phyloP scores from a whole-genome alignment of 1,140 invertebrate species.

The Aphis gossypii region DNA sequence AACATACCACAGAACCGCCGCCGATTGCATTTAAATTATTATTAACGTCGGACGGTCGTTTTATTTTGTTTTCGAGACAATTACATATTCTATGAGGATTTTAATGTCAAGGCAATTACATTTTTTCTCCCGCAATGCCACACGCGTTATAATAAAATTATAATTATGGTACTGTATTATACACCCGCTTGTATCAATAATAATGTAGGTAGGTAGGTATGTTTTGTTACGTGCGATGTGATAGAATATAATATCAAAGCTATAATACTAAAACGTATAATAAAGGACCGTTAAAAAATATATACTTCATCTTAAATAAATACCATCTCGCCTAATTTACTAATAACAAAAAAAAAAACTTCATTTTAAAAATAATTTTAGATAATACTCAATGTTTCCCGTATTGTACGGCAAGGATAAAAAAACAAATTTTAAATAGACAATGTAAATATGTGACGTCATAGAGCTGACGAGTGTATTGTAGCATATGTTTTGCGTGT shows the following conservation, averaged over 20 bases:
- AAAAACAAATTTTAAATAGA: too few relatives aligned
- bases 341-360: background rate
- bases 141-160: constrained; percentile 2
- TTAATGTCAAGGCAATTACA: constrained; percentile 34
- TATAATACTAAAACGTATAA: too few relatives aligned
- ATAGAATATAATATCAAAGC: background rate
- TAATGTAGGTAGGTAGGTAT: background rate
- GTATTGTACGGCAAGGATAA: background rate
- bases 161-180: background rate
- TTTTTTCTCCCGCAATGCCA: background rate
- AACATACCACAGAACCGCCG: background rate
- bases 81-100: background rate
- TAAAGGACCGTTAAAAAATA: too few relatives aligned
- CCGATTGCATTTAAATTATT: constrained; percentile 18
- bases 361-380: background rate
- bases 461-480: too few relatives aligned
- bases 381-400: background rate
- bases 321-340: background rate
- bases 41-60: background rate
- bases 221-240: background rate
- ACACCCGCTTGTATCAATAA: background rate
- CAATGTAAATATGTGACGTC: too few relatives aligned
- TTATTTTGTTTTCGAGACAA: background rate
- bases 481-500: too few relatives aligned
- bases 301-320: background rate